Percentiles rank a stretch among this genome's conserved stretches.
These are phyloP conservation scores for Eupleurogrammus muticus DNA, from an alignment of 2,797 vertebrate species.

Conservation along the genomic window DNA sequence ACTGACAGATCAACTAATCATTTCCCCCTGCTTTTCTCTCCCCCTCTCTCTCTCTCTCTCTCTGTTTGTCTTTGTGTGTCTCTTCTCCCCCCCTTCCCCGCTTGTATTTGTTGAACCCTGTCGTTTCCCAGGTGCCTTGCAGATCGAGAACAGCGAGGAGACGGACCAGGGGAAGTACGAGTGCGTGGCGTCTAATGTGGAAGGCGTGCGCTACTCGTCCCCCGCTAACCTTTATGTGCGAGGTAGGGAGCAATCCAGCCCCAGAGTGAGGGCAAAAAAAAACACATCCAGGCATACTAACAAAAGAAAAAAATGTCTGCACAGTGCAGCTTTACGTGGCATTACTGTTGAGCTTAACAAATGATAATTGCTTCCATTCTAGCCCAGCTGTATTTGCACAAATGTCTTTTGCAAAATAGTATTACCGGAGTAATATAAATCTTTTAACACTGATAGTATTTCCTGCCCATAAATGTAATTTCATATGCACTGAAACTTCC, in stretches of 20 bases:
- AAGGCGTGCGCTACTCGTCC: conserved; percentile 97
- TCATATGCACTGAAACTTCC: conserved; percentile 74
- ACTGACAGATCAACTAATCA: conserved; percentile 78
- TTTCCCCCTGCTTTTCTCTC: conserved; percentile 50
- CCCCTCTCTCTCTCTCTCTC: conserved; percentile 40
- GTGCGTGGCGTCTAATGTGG: conserved; percentile 97
- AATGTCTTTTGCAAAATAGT: conserved; percentile 68
- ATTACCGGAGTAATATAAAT: conserved; percentile 64
- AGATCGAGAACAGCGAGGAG: conserved; percentile 99
- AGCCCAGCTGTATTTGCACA: conserved; percentile 63
- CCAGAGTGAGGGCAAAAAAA: conserved; percentile 62
- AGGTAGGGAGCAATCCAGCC: conserved; percentile 94
- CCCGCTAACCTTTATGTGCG: conserved; percentile 99
- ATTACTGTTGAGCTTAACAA: conserved; percentile 69
- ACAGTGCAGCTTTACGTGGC: conserved; percentile 60
- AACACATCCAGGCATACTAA: conserved; percentile 54
- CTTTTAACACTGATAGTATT: conserved; percentile 68
- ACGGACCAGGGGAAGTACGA: conserved; percentile 99
- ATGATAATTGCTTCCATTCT: conserved; percentile 69
- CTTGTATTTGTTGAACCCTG: conserved; percentile 58
- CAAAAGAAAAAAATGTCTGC: conserved; percentile 59
- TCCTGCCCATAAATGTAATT: conserved; percentile 76
- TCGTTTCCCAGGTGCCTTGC: conserved; percentile 91
- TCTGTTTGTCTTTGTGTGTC: conserved; percentile 25
- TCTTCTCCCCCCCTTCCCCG: conserved; percentile 32